phyloP scores from a whole-genome alignment of 2,113 vertebrate genomes.

The Hemiscyllium ocellatum region DNA sequence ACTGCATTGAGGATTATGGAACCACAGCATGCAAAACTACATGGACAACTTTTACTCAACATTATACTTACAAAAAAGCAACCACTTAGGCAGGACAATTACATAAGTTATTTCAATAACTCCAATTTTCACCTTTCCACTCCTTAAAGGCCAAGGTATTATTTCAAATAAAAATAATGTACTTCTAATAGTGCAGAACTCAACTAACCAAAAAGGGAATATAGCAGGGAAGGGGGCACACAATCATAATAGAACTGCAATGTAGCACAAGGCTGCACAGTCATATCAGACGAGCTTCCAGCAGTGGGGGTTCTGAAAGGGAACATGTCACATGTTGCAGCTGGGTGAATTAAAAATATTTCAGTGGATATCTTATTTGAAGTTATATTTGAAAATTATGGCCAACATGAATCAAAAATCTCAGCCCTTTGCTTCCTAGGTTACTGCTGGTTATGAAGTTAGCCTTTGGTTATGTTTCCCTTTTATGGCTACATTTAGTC shows the following conservation, averaged over 20 bases:
- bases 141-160: background rate
- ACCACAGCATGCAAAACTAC: constrained; percentile 6
- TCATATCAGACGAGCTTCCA: background rate
- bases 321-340: background rate
- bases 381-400: background rate
- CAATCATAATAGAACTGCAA: background rate
- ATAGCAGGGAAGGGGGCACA: background rate
- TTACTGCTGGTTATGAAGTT: background rate
- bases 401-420: background rate
- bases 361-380: background rate
- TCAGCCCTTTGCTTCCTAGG: background rate
- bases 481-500: background rate
- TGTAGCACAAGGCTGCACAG: background rate
- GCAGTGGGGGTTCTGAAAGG: background rate
- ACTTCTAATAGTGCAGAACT: background rate
- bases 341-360: background rate
- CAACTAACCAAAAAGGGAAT: background rate
- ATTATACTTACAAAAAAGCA: background rate
- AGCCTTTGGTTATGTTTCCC: background rate
- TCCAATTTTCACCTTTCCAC: background rate
- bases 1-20: background rate
- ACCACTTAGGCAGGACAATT: background rate
- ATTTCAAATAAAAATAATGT: background rate
- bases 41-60: background rate
- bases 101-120: background rate